Base-by-base conservation (phyloP, 2,797 vertebrate genomes). In the Cirrhinus molitorella region DNA sequence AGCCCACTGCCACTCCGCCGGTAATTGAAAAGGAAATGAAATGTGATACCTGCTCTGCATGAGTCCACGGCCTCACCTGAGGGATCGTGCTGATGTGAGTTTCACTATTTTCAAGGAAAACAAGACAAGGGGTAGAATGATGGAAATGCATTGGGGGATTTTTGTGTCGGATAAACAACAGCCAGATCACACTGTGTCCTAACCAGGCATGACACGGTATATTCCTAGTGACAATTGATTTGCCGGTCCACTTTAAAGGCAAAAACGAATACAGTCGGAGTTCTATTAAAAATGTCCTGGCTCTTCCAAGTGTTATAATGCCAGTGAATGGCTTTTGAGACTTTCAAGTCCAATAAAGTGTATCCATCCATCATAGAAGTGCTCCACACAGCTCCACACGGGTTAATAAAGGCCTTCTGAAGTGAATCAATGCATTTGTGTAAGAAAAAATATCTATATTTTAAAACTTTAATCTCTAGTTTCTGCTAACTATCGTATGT, bases 1-100 rank as follows among this genome's bases (percentile, higher is more conserved):
- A 63, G 61, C 65, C 67, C 79, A 37, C 57, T 61, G 80, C 68
- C 66, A 53, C 47, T 49, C 65, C 5, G 34, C 31, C 28, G 63
- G 82, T 84, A 88, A 88, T 86, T 82, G 87, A 88, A 88, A 86
- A 81, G 87, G 79, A 86, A 88, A 86, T 72, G 34, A 84, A 77
- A 83, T 80, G 79, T 76, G 79, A 83, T 88, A 72, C 65, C 47
- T 43, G 53, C 45, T 78, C 82, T 88, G 75, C 87, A 68, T 63
- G 68, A 84, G 74, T 80, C 70, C 71, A 71, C 75, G 40, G 51
- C n/a, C 9, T 63, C 43, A 75, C 81, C 76, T 34, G 75, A 43
- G 51, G 75, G 67, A 65, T 55, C 0, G 25, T 47, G 37, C 68
- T 19, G 40, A 73, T 80, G 67, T 53, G 51, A 74, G 47, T 37